phyloP scores from a whole-genome alignment of 2,888 invertebrate species.

The Gisinianus flammeolus region DNA sequence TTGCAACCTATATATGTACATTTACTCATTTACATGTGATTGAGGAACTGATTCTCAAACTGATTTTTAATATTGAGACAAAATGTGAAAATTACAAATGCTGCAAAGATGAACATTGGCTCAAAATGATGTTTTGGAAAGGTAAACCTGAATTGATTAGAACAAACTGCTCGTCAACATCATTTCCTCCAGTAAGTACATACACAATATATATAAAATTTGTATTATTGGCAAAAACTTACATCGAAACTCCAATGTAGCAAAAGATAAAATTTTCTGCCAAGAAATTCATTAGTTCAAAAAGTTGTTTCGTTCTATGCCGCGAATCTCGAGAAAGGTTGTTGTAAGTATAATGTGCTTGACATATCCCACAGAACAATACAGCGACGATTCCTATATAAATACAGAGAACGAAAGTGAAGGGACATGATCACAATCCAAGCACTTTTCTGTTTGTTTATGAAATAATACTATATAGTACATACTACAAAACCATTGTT shows the following conservation, averaged over 20 bases:
- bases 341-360: conserved; percentile 99
- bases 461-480: neutral
- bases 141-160: conserved; percentile 69
- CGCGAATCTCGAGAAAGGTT: conserved; percentile 88
- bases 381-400: conserved; percentile 89
- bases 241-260: conserved; percentile 96
- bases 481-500: neutral
- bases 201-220: no score
- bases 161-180: no score
- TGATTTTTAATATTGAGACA: neutral
- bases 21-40: no score
- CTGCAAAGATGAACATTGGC: conserved; percentile 85
- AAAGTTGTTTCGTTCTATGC: conserved; percentile 86
- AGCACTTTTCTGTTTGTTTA: neutral
- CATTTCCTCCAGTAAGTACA: no score
- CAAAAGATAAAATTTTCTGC: conserved; percentile 98
- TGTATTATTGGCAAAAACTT: no score
- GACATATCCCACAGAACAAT: conserved; percentile 97
- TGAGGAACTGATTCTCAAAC: neutral
- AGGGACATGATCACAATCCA: no score
- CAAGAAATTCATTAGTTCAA: conserved; percentile 92
- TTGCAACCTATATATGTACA: conserved; percentile 73
- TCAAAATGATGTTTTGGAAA: conserved; percentile 95
- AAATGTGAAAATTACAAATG: conserved; percentile 80
- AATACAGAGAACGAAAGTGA: neutral